Evolutionary conservation across 2,888 invertebrate species (phyloP).

Genomic region (Aspidiotus rigidus): DNA sequence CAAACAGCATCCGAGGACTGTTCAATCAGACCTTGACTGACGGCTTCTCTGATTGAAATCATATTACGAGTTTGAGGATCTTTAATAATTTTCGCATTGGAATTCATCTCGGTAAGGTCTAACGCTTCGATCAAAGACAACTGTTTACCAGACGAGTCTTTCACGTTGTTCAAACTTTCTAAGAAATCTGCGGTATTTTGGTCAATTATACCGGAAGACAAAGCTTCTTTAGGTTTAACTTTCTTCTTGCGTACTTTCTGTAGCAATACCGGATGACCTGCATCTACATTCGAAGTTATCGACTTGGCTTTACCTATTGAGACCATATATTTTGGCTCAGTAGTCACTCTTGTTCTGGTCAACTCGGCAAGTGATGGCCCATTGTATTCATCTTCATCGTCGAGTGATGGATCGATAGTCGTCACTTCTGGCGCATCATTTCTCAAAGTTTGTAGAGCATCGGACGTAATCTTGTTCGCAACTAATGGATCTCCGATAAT

Average conservation of each 20-base stretch:
- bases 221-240: constrained; percentile 64
- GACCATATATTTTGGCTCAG: constrained; percentile 59
- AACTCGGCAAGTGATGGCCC: constrained; percentile 50
- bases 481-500: constrained; percentile 43
- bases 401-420: background rate
- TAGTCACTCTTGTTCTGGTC: constrained; percentile 50
- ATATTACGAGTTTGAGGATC: constrained; percentile 75
- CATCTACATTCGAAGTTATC: constrained; percentile 41
- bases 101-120: constrained; percentile 58
- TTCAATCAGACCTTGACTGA: constrained; percentile 72
- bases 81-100: constrained; percentile 63
- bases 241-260: constrained; percentile 71
- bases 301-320: constrained; percentile 53
- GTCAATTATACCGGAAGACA: constrained; percentile 70
- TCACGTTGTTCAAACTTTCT: constrained; percentile 51
- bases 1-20: constrained; percentile 60
- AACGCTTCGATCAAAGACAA: constrained; percentile 69
- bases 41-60: constrained; percentile 62
- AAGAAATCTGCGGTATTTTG: constrained; percentile 62
- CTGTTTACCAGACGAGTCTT: constrained; percentile 52
- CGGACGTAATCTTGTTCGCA: constrained; percentile 7
- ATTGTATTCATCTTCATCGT: constrained; percentile 12
- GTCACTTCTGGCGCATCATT: background rate
- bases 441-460: background rate
- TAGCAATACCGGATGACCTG: constrained; percentile 57